phyloP scores from a whole-genome alignment of 2,113 vertebrate species.

The Amphiprion percula region DNA sequence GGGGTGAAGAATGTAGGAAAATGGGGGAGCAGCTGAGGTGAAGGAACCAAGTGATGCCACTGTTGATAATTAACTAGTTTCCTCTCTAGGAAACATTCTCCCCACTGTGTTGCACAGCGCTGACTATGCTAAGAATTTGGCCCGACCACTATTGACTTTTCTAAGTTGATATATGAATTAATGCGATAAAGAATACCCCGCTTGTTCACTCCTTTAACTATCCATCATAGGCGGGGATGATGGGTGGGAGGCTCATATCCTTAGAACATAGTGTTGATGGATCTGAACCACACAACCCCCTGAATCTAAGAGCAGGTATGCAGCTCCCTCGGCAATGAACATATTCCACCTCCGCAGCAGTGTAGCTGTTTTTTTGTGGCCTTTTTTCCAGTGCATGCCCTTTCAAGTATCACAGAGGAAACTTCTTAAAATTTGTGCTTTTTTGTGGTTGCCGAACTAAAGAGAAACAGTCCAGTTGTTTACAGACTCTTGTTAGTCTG shows the following conservation, averaged over 20 bases:
- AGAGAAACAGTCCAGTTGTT: conserved; percentile 13
- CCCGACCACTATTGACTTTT: conserved; percentile 1
- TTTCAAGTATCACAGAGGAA: conserved; percentile 11
- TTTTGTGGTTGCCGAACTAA: conserved; percentile 6
- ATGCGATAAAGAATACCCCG: conserved; percentile 44
- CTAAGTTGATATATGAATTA: conserved; percentile 38
- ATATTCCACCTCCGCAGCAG: conserved; percentile 29
- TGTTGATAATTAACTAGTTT: conserved; percentile 68
- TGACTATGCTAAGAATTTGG: conserved; percentile 63
- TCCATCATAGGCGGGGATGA: conserved; percentile 53
- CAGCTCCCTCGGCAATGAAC: conserved; percentile 38
- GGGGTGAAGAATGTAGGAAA: conserved; percentile 40
- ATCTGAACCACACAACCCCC: conserved; percentile 57
- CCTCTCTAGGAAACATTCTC: conserved; percentile 25
- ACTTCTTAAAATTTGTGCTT: not conserved
- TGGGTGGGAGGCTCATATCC: conserved; percentile 44
- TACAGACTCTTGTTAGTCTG: not conserved
- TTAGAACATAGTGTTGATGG: conserved; percentile 56
- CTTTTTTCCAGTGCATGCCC: not conserved
- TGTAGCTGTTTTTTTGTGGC: not conserved
- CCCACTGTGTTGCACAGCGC: conserved; percentile 29
- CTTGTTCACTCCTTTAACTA: conserved; percentile 38
- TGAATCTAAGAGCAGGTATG: conserved; percentile 60
- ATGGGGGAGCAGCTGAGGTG: not conserved
- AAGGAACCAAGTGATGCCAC: conserved; percentile 12